Base-by-base conservation (phyloP, 2,888 invertebrate species). In the Drosophila pegasa region DNA sequence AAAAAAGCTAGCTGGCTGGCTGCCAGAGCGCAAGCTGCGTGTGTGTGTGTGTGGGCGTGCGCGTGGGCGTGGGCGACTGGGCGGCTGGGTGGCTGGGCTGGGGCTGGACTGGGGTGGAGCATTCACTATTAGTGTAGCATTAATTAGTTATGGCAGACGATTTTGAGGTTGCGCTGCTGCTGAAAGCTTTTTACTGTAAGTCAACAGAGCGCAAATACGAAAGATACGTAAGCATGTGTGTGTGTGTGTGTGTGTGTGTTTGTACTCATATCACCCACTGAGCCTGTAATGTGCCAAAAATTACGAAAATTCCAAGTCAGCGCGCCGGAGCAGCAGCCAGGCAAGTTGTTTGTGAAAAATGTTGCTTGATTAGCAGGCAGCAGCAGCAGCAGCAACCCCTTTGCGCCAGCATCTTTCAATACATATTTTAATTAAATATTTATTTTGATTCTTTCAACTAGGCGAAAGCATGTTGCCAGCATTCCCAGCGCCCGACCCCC, bases 71-170 rank as follows among this genome's bases (percentile, higher is more conserved):
- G 18, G 45, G n/a, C 14, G 48, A n/a, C n/a, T n/a, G n/a, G n/a
- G n/a, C n/a, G n/a, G n/a, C n/a, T 12, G 14, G 7, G 20, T 14
- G 16, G 12, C 7, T n/a, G 45, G 16, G 27, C 22, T 38, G 40
- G 33, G 62, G 31, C 45, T 55, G 33, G 62, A 27, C 45, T 55
- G 50, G 63, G 50, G 84, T 37, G 71, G 59, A 69, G 60, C 75
- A 64, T 77, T 77, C 88, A 86, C 88, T 84, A 88, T 88, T 89
- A 86, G 88, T 90, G 83, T 80, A 83, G 90, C 91, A 90, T 90
- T 91, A 91, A 91, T 90, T 90, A 90, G 90, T 90, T 91, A 91
- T 90, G 90, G 90, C 91, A 90, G 90, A 90, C 90, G 90, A 90
- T 90, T 90, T 89, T 90, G 91, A 84, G 90, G 91, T 90, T 91